Conservation (phyloP, 1,140 invertebrate species). For the Drosophila suzukii region DNA sequence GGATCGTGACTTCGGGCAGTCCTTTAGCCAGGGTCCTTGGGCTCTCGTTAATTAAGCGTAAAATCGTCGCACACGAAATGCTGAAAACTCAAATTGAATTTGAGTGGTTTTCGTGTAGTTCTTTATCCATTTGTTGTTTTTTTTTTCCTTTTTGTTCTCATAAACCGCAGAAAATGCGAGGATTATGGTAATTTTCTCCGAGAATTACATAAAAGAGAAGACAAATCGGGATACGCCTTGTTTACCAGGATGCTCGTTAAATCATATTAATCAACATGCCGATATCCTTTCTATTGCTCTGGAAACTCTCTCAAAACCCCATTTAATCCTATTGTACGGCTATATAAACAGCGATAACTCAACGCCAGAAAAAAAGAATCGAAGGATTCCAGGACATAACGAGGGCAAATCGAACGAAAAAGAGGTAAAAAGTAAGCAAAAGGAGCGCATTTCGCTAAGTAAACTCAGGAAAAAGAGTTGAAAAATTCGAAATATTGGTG, state of each 20-base stretch:
- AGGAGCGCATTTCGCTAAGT: slow-evolving; percentile 36
- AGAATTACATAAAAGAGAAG: slow-evolving; percentile 8
- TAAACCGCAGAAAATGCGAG: slow-evolving; percentile 68
- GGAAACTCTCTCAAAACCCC: slow-evolving; percentile 61
- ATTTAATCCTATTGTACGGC: slow-evolving; percentile 80
- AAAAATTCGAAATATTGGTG: slow-evolving; percentile 55
- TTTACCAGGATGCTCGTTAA: slow-evolving; percentile 61
- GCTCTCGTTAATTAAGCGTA: slow-evolving; percentile 76
- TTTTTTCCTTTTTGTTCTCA: slow-evolving; percentile 9
- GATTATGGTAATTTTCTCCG: slow-evolving; percentile 66
- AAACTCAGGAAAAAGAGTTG: slow-evolving; percentile 62
- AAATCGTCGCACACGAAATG: slow-evolving; percentile 65
- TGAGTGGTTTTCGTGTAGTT: slow-evolving; percentile 58
- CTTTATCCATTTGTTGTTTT: slow-evolving; percentile 25
- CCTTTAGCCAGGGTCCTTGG: slow-evolving; percentile 26
- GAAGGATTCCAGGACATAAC: slow-evolving; percentile 7
- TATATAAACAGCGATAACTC: slow-evolving; percentile 77
- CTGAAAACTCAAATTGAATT: slow-evolving; percentile 71
- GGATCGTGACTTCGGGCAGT: slow-evolving; percentile 23
- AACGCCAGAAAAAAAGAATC: slow-evolving; percentile 20
- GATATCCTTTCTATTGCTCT: slow-evolving; percentile 1
- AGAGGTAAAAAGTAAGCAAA: slow-evolving; percentile 37
- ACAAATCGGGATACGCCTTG: slow-evolving; percentile 39
- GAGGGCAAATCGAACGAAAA: slow-evolving; percentile 19
- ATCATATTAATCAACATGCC: slow-evolving; percentile 69